Base-by-base conservation (phyloP, 2,113 vertebrate genomes). In the Misgurnus anguillicaudatus region DNA sequence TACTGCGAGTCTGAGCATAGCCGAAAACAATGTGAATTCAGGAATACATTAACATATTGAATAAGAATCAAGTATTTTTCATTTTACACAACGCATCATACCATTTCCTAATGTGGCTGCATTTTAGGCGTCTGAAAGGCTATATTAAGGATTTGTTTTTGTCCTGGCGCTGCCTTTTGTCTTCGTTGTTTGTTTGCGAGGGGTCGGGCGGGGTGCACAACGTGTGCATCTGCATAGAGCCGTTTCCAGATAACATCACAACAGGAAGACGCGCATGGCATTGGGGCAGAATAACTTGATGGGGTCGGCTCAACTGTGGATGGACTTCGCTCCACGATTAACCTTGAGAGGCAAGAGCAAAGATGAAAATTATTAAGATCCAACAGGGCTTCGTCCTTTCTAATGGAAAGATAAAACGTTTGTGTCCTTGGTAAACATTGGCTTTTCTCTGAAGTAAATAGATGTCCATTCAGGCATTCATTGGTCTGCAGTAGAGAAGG, bases 351-450 rank as follows among this genome's bases (percentile, higher is more conserved):
- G 73, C 61, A 39, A 51, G 73, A 75, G 45, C 42, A 64, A 48
- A 64, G 61, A 47, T 38, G 74, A 39, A 76, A 63, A 75, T 51
- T 75, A 75, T 76, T 65, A 76, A 76, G 60, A 76, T 76, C 74
- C 31, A 47, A 51, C 73, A n/a, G 47, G 61, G 74, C 24, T 31
- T 64, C 10, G 17, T 76, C 74, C 73, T 75, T 64, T 75, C 16
- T 17, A 31, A 61, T 8, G 6, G 31, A 51, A 65, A 39, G 24
- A 76, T 14, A 76, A 76, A 76, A 65, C 58, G 4, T 51, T 11
- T 5, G 45, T 76, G 60, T 53, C 60, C 74, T 76, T 76, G 61
- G 74, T 76, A 63, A 76, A 64, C 74, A 39, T 19, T 39, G 45
- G 31, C 31, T 65, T 64, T 76, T 39, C 61, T 64, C 17, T 64